Percentiles rank a stretch among this genome's conserved stretches.
These are phyloP conservation scores for Telmatherina bonti DNA, from an alignment of 2,797 vertebrate species.

Conservation along the genomic window DNA sequence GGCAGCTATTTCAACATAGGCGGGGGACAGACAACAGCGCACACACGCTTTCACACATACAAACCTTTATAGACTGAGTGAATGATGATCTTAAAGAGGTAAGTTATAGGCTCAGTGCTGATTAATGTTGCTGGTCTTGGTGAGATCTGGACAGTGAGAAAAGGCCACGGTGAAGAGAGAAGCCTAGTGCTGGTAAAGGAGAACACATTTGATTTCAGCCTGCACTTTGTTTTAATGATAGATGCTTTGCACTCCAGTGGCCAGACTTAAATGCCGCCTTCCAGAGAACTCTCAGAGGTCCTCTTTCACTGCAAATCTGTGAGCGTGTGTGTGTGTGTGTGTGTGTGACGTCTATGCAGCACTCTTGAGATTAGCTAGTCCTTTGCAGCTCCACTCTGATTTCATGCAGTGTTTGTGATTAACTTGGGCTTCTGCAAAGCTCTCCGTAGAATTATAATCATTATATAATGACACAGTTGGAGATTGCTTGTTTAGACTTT, in stretches of 20 bases:
- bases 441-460: conserved; percentile 47
- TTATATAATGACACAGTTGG: conserved; percentile 31
- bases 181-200: conserved; percentile 42
- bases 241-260: conserved; percentile 71
- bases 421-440: conserved; percentile 26
- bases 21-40: conserved; percentile 38
- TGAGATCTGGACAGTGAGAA: conserved; percentile 42
- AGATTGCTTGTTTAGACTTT: conserved; percentile 35
- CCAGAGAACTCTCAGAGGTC: conserved; percentile 59
- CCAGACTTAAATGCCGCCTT: conserved; percentile 67
- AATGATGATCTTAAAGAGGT: conserved; percentile 42
- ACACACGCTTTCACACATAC: conserved; percentile 28
- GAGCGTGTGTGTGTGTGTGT: background rate
- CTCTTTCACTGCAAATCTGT: conserved; percentile 46
- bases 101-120: conserved; percentile 36
- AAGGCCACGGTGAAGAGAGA: conserved; percentile 36
- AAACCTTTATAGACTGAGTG: conserved; percentile 49
- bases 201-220: conserved; percentile 60
- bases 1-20: conserved; percentile 68
- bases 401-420: conserved; percentile 55
- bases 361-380: conserved; percentile 47
- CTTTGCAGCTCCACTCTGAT: conserved; percentile 37
- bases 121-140: conserved; percentile 54
- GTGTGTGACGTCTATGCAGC: conserved; percentile 35
- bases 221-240: conserved; percentile 78